A percentile compares a stretch with the other conserved stretches of the same genome.
Evolutionary conservation across 2,113 vertebrate genomes (phyloP).

Genomic region (Naja naja): DNA sequence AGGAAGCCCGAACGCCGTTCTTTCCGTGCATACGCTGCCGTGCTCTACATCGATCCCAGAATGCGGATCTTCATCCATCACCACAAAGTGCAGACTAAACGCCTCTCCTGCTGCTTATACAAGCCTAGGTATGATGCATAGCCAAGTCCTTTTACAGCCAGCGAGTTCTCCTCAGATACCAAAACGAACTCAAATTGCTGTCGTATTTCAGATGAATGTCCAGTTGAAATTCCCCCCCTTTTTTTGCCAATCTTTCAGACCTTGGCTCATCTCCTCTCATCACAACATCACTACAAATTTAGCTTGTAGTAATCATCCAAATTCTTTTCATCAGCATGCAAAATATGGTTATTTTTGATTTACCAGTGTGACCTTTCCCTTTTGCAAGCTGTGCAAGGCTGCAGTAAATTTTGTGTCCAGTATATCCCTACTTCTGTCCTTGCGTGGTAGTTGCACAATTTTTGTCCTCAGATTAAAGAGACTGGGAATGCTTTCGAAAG

Average conservation of each 20-base stretch:
- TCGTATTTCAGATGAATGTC: background rate
- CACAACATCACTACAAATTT: background rate
- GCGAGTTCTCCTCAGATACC: background rate
- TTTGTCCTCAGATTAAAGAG: background rate
- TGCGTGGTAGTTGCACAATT: background rate
- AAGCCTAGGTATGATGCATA: conserved; percentile 83
- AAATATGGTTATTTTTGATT: background rate
- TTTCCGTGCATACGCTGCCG: conserved; percentile 95
- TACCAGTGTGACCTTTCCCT: background rate
- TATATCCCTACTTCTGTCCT: background rate
- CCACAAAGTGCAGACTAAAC: conserved; percentile 96
- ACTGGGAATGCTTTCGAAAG: background rate
- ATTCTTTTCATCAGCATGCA: background rate
- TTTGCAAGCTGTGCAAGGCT: background rate
- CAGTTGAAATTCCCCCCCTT: background rate
- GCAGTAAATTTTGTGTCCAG: background rate
- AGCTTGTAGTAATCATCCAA: background rate
- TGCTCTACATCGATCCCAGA: conserved; percentile 95
- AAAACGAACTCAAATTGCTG: background rate
- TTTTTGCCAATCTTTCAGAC: background rate
- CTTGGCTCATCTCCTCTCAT: background rate
- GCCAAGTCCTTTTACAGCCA: fast-evolving
- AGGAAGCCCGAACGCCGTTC: conserved; percentile 94
- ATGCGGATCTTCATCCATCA: conserved; percentile 98
- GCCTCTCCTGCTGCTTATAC: conserved; percentile 93